Evolutionary conservation across 1,140 invertebrate genomes (phyloP).

Genomic region (Nixonia krombeini): DNA sequence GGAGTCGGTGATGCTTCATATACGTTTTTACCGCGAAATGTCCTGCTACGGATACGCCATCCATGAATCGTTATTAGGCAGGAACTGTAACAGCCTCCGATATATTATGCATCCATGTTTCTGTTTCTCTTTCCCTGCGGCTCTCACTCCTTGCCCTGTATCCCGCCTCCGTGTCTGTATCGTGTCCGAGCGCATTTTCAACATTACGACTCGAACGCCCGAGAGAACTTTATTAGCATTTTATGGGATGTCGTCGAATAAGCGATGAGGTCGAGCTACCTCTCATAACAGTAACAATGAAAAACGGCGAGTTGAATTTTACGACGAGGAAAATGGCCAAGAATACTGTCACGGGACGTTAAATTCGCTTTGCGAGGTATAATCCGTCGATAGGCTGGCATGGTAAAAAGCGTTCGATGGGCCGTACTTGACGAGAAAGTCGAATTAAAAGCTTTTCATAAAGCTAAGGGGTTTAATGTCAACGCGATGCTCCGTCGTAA

Average conservation of each 20-base stretch:
- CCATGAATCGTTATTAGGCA: constrained; percentile 4
- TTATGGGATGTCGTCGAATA: constrained; percentile 48
- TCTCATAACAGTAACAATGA: constrained; percentile 30
- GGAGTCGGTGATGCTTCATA: not conserved
- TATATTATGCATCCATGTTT: constrained; percentile 19
- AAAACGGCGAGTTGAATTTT: constrained; percentile 22
- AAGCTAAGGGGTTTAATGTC: too few species aligned
- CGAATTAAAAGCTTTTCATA: too few species aligned
- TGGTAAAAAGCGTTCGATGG: not conserved
- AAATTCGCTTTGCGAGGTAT: constrained; percentile 15
- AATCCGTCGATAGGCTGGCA: not conserved
- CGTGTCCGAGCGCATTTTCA: constrained; percentile 28
- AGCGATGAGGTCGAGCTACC: constrained; percentile 33
- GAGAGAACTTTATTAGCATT: constrained; percentile 56
- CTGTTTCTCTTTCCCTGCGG: not conserved
- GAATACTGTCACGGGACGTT: constrained; percentile 18
- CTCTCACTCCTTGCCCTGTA: not conserved
- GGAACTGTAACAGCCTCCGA: not conserved
- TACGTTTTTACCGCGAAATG: not conserved
- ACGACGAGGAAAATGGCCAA: constrained; percentile 22
- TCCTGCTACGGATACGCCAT: not conserved
- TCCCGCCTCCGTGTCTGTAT: constrained; percentile 12
- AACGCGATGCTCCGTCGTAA: too few species aligned
- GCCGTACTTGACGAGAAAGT: too few species aligned
- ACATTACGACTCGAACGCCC: constrained; percentile 36